Evolutionary conservation across 2,888 invertebrate genomes (phyloP).

Genomic region (Thera obeliscata): DNA sequence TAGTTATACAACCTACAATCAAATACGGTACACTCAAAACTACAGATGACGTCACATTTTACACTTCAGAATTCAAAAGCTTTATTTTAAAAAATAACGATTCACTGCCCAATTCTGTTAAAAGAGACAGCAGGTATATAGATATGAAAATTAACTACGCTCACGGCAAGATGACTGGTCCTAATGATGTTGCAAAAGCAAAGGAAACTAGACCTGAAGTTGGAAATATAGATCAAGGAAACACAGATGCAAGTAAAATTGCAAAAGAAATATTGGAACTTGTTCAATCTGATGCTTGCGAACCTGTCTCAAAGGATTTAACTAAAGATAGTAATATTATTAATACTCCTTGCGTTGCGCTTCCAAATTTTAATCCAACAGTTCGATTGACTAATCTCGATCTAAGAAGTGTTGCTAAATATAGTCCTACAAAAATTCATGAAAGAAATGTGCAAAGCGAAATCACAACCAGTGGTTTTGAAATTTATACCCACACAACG

Average conservation of each 20-base stretch:
- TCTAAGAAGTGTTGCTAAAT: not conserved
- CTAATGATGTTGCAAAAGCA: not conserved
- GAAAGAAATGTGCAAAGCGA: not conserved
- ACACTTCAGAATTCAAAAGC: conserved; percentile 4
- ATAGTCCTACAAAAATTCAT: not conserved
- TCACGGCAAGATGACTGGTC: not conserved
- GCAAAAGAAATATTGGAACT: conserved; percentile 17
- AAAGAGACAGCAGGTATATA: not conserved
- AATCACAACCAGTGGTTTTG: not conserved
- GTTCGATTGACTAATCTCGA: conserved; percentile 1
- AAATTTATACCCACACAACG: conserved; percentile 10
- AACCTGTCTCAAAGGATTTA: not conserved
- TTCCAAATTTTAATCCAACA: not conserved
- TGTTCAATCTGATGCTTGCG: conserved; percentile 2
- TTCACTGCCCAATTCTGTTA: not conserved
- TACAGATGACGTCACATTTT: not conserved
- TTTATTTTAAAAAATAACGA: not conserved
- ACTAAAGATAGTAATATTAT: not conserved
- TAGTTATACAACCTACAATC: conserved; percentile 17
- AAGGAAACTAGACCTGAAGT: not conserved
- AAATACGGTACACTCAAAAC: not conserved
- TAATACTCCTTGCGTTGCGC: not conserved
- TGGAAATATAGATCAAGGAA: not conserved
- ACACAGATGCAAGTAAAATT: conserved; percentile 3
- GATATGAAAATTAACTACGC: not conserved